These are phyloP conservation scores for Papilio gigon DNA, from an alignment of 2,888 invertebrate species.

Conservation along the genomic window DNA sequence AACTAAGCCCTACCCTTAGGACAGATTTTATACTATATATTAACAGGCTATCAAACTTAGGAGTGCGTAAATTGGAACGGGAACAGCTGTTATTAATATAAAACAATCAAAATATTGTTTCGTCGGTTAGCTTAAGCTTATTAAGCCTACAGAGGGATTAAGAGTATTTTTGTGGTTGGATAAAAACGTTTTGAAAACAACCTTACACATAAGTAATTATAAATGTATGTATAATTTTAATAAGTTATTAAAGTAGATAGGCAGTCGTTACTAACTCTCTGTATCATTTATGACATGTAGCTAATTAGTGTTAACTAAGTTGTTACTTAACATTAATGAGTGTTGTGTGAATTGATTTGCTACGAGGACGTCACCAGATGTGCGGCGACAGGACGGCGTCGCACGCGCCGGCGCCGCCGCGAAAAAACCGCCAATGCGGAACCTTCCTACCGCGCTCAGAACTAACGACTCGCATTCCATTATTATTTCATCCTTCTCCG, in stretches of 20 bases:
- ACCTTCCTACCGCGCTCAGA: constrained; percentile 62
- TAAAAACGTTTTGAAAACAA: background rate
- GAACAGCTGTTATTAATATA: too few relatives aligned
- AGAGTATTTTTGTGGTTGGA: background rate
- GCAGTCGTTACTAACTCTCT: background rate
- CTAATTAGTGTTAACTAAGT: background rate
- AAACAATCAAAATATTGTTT: background rate
- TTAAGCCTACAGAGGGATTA: background rate
- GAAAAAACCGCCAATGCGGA: constrained; percentile 72
- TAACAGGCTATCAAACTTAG: too few relatives aligned
- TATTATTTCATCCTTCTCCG: constrained; percentile 54
- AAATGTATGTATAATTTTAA: too few relatives aligned
- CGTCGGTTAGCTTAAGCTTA: background rate
- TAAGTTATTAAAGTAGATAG: background rate
- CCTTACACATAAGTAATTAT: background rate
- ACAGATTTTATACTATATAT: too few relatives aligned
- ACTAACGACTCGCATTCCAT: constrained; percentile 67
- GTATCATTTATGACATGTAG: background rate
- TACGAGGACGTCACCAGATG: constrained; percentile 5
- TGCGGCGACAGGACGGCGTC: constrained; percentile 12
- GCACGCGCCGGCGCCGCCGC: constrained; percentile 46
- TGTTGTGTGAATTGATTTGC: background rate
- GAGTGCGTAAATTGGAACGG: too few relatives aligned
- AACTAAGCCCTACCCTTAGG: too few relatives aligned
- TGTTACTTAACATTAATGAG: constrained; percentile 1